Evolutionary conservation across 2,888 invertebrate species (phyloP).

Genomic region (Dryadula phaetusa): DNA sequence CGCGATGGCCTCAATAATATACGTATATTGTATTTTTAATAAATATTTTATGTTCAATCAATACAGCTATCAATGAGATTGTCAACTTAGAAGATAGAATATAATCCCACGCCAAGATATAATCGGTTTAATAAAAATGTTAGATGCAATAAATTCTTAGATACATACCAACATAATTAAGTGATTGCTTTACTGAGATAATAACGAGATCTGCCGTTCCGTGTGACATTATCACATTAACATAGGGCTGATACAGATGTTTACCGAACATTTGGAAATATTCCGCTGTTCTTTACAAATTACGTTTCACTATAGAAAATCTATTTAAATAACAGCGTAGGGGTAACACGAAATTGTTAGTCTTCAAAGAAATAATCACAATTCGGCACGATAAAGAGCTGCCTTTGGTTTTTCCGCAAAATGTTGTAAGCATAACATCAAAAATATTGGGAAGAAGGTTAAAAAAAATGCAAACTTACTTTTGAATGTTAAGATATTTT

Average conservation of each 20-base stretch:
- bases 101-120: conserved; percentile 43
- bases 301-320: neutral
- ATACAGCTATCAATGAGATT: conserved; percentile 33
- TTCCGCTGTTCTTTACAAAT: neutral
- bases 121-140: conserved; percentile 44
- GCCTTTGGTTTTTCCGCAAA: too few relatives aligned
- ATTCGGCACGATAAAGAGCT: too few relatives aligned
- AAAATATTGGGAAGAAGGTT: too few relatives aligned
- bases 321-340: neutral
- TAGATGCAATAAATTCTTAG: conserved; percentile 47
- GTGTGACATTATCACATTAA: conserved; percentile 40
- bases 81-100: conserved; percentile 34
- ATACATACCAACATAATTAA: conserved; percentile 47
- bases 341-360: too few relatives aligned
- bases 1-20: too few relatives aligned
- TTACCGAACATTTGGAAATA: neutral
- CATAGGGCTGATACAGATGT: conserved; percentile 33
- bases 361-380: too few relatives aligned
- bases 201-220: conserved; percentile 46
- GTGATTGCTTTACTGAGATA: conserved; percentile 47
- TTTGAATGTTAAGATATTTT: too few relatives aligned
- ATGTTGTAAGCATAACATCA: too few relatives aligned
- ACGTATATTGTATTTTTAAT: too few relatives aligned
- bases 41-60: conserved; percentile 17
- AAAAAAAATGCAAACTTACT: too few relatives aligned